phyloP scores from a whole-genome alignment of 2,797 vertebrate species.

The Arremon brunneinucha region DNA sequence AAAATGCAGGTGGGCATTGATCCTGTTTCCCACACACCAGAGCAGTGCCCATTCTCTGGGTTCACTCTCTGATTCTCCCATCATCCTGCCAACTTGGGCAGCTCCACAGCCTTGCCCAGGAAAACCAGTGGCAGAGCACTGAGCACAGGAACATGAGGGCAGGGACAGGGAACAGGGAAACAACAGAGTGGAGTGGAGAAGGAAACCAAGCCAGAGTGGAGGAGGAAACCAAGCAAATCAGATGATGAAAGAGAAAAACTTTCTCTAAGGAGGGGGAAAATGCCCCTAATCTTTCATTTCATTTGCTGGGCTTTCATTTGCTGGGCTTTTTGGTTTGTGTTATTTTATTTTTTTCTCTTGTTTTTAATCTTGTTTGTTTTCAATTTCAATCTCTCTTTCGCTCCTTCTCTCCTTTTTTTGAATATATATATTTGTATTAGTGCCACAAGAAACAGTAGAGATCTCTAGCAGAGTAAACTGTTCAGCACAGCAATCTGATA shows the following conservation, averaged over 20 bases:
- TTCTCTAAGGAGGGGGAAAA: not conserved
- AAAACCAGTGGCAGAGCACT: not conserved
- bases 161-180: not conserved
- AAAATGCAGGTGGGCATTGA: not conserved
- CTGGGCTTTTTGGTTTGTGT: not conserved
- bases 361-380: slow-evolving; percentile 50
- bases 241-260: not conserved
- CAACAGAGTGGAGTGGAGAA: not conserved
- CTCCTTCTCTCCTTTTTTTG: not conserved
- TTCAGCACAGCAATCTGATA: not conserved
- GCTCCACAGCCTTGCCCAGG: not conserved
- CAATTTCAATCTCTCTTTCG: not conserved
- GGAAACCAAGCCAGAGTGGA: not conserved
- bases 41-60: not conserved
- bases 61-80: not conserved
- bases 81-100: not conserved
- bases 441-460: not conserved
- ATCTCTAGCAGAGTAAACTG: not conserved
- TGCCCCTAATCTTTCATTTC: not conserved
- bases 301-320: not conserved
- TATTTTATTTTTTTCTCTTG: not conserved
- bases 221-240: not conserved
- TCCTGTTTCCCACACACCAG: not conserved
- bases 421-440: not conserved
- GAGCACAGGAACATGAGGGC: not conserved